Percentiles rank a stretch among this genome's conserved stretches.
These are phyloP conservation scores for Dicrostonyx torquatus DNA, from an alignment of 2,797 vertebrate genomes.

Conservation along the genomic window DNA sequence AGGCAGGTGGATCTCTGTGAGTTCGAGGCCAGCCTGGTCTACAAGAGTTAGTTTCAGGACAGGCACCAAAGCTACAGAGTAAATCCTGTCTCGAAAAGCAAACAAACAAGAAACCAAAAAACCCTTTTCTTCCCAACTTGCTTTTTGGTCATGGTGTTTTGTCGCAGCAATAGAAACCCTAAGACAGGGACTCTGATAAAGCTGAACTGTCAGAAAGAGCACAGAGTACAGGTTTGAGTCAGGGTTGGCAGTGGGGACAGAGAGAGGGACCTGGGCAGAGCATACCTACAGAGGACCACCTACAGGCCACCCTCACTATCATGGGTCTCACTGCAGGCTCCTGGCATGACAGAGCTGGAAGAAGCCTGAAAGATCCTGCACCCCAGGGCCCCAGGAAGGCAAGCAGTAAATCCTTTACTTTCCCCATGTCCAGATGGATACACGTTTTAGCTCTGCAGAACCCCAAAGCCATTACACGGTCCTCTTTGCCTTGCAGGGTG, in stretches of 20 bases:
- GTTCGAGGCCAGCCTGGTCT: too few species aligned
- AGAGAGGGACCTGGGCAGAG: not conserved
- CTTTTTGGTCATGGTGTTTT: not conserved
- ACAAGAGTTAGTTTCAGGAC: too few species aligned
- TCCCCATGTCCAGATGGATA: not conserved
- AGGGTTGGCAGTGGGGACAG: too few species aligned
- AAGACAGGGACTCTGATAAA: not conserved
- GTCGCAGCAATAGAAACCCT: not conserved
- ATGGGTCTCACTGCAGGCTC: not conserved
- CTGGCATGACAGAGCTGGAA: not conserved
- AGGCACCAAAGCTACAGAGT: too few species aligned
- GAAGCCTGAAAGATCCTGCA: not conserved
- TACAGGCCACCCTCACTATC: too few species aligned
- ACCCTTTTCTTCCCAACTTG: not conserved
- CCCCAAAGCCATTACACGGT: too few species aligned
- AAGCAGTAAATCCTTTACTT: not conserved
- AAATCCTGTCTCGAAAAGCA: too few species aligned
- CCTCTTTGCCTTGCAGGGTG: not conserved
- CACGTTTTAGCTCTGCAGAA: not conserved
- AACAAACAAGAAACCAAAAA: too few species aligned
- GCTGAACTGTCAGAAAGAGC: not conserved
- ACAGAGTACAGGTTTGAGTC: too few species aligned
- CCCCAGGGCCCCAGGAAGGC: not conserved
- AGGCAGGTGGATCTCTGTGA: too few species aligned
- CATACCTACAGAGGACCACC: too few species aligned